Base-by-base conservation (phyloP, 2,797 vertebrate genomes). In the Micropoecilia bifurca region DNA sequence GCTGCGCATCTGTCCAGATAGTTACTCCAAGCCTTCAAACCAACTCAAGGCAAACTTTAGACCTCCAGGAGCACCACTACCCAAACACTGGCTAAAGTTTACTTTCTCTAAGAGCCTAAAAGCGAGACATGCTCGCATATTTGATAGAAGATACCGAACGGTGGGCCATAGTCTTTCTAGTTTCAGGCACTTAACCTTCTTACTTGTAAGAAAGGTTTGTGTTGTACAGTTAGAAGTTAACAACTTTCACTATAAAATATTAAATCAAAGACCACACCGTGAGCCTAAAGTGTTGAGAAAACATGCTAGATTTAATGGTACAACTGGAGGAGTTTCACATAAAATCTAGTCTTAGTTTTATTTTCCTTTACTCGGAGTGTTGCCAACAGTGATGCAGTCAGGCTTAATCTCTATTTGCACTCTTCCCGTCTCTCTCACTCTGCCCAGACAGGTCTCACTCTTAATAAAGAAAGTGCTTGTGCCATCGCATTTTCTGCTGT, bases 1-100 rank as follows among this genome's bases (percentile, higher is more conserved):
- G 33, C 83, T 72, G 83, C 69, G 85, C 73, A 79, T 77, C 77
- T 80, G 68, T 71, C 55, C 14, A 57, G 85, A 89, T 88, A 91
- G 81, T 25, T 8, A 73, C 74, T 59, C 78, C 85, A 74, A 88
- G 22, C 78, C 85, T 79, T 50, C 45, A 47, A 82, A 74, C 45
- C 72, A 57, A 78, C 84, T 84, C 81, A 76, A 50, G 68, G 45
- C 74, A 81, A 47, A 73, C 83, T 80, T 69, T 73, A 66, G 73
- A 84, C 77, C 75, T 85, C 47, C 66, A 69, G 83, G 80, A 63
- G 76, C 41, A 16, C 74, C 83, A 85, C 79, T 43, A 39, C 76
- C 81, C 85, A 84, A 81, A 86, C 74, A 76, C 73, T 45, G 63
- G 75, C 69, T 72, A 63, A 83, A 77, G 43, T 63, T 82, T 30